phyloP scores from a whole-genome alignment of 2,888 invertebrate genomes.

The Athalia circularis region DNA sequence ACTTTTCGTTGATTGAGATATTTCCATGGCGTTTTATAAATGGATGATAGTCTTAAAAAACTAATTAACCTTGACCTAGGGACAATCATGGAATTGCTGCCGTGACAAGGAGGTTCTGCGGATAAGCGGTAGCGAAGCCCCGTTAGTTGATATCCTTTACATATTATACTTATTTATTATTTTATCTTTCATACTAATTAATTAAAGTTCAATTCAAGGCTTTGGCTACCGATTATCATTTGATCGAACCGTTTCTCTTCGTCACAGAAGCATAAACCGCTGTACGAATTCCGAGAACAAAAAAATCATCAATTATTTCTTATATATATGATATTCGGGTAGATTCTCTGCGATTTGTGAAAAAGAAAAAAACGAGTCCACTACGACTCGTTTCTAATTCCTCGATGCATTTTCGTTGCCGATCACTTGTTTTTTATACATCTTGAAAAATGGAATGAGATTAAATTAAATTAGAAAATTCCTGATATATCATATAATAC shows the following conservation, averaged over 20 bases:
- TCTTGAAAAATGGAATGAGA: too few species aligned
- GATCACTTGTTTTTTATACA: too few species aligned
- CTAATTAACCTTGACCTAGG: constrained; percentile 29
- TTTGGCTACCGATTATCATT: constrained; percentile 64
- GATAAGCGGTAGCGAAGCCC: constrained; percentile 68
- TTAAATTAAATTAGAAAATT: too few species aligned
- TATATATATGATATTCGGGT: neutral
- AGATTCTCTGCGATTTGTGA: neutral
- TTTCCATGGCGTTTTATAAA: constrained; percentile 58
- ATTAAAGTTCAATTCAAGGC: constrained; percentile 57
- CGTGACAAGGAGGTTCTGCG: constrained; percentile 66
- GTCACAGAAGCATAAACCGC: constrained; percentile 66
- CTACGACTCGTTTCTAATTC: too few species aligned
- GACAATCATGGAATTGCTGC: constrained; percentile 61
- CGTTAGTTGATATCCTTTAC: constrained; percentile 1
- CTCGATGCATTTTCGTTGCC: too few species aligned
- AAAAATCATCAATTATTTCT: neutral
- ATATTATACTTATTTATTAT: neutral
- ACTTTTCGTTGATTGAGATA: constrained; percentile 64
- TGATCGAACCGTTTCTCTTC: constrained; percentile 58
- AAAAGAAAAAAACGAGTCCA: too few species aligned
- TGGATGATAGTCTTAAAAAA: constrained; percentile 46
- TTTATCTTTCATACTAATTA: neutral
- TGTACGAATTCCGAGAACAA: constrained; percentile 18
- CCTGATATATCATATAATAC: neutral